Evolutionary conservation across 2,888 invertebrate species (phyloP).

Genomic region (Miltochrista miniata): DNA sequence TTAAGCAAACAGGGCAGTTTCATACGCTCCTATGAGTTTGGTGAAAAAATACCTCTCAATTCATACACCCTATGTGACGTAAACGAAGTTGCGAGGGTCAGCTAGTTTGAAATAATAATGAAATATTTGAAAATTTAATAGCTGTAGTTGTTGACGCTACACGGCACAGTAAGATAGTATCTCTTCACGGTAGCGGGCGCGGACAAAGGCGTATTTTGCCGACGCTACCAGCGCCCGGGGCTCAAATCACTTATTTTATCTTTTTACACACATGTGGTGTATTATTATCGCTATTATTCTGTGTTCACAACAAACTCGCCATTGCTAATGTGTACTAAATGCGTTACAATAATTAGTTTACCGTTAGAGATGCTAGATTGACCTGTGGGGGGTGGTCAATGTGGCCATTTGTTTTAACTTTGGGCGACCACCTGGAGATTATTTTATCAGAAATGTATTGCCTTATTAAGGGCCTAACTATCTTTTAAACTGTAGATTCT

Average conservation of each 20-base stretch:
- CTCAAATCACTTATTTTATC: conserved; percentile 37
- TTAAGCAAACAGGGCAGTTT: no score
- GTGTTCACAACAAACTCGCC: conserved; percentile 5
- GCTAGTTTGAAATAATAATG: no score
- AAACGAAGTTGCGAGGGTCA: no score
- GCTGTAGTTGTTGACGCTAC: conserved; percentile 33
- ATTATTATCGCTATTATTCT: conserved; percentile 27
- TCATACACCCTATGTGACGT: no score
- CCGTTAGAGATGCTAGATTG: background rate
- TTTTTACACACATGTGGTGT: conserved; percentile 21
- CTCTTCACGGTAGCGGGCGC: conserved; percentile 64
- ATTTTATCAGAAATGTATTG: no score
- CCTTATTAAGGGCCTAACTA: no score
- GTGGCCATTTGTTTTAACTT: no score
- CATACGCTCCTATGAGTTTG: no score
- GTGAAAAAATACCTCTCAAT: no score
- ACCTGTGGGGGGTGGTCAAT: background rate
- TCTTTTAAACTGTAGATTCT: no score
- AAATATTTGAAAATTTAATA: background rate
- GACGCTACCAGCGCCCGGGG: conserved; percentile 26
- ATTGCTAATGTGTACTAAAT: conserved; percentile 9
- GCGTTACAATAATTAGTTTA: background rate
- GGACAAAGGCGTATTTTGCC: conserved; percentile 56
- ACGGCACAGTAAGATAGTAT: conserved; percentile 44
- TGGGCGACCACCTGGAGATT: no score